A percentile compares a stretch with the other conserved stretches of the same genome.
These are phyloP conservation scores for Trissolcus japonicus DNA, from an alignment of 2,888 invertebrate genomes.

Conservation along the genomic window DNA sequence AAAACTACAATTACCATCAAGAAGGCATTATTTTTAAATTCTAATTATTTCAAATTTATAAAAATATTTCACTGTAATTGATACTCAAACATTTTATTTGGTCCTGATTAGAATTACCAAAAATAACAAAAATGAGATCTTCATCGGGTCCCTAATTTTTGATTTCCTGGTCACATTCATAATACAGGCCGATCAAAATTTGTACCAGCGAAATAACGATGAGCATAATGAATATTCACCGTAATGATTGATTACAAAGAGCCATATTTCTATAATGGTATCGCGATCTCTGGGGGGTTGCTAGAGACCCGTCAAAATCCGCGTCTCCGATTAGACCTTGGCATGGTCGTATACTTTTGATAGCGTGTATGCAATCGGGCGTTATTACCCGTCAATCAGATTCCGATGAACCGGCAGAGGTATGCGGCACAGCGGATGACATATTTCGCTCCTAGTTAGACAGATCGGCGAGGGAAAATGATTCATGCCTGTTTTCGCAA, in stretches of 20 bases:
- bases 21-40: no score
- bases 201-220: slow-evolving; percentile 15
- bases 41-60: no score
- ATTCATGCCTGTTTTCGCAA: slow-evolving; percentile 24
- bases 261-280: slow-evolving; percentile 37
- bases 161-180: no score
- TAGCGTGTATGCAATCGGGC: neutral
- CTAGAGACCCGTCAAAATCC: no score
- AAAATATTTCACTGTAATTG: no score
- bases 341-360: no score
- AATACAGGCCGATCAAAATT: slow-evolving; percentile 14
- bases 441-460: slow-evolving; percentile 34
- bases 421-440: slow-evolving; percentile 39
- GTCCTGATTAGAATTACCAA: no score
- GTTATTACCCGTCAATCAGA: slow-evolving; percentile 54
- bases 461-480: slow-evolving; percentile 14
- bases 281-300: slow-evolving; percentile 4
- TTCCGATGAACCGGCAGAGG: slow-evolving; percentile 21
- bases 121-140: no score
- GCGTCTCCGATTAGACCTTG: slow-evolving; percentile 11
- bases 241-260: slow-evolving; percentile 42
- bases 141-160: no score
- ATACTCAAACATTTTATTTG: no score
- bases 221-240: slow-evolving; percentile 35
- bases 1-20: no score